Percentiles rank a stretch among this genome's conserved stretches.
These are phyloP conservation scores for Spilogale gracilis DNA, from an alignment of 2,113 vertebrate genomes.

Conservation along the genomic window DNA sequence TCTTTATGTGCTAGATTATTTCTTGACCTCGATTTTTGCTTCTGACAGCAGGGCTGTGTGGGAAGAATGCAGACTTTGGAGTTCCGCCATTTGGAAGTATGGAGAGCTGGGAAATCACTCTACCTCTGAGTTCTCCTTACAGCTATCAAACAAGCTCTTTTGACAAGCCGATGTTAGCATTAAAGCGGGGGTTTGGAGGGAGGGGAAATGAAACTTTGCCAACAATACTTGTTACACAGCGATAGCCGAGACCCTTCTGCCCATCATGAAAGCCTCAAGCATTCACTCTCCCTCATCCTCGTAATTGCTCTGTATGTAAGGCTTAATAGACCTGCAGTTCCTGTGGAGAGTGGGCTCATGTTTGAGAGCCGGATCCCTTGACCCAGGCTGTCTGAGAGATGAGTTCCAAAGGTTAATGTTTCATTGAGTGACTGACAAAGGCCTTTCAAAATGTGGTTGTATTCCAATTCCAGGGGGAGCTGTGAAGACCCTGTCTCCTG, in stretches of 20 bases:
- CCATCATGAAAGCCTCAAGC: constrained; percentile 62
- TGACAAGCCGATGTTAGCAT: neutral
- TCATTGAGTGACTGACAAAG: constrained; percentile 47
- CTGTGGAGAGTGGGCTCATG: constrained; percentile 46
- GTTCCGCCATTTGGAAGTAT: neutral
- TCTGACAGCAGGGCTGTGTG: neutral
- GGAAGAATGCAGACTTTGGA: constrained; percentile 23
- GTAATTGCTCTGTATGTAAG: constrained; percentile 40
- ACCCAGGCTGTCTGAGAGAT: constrained; percentile 53
- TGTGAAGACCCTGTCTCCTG: neutral
- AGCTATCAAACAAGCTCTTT: constrained; percentile 66
- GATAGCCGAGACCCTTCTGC: neutral
- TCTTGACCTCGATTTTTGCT: constrained; percentile 65
- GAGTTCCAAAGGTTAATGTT: constrained; percentile 65
- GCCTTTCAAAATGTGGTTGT: constrained; percentile 49
- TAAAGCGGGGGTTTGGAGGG: constrained; percentile 57
- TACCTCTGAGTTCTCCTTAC: neutral
- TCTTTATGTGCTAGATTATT: constrained; percentile 37
- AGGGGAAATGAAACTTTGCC: constrained; percentile 44
- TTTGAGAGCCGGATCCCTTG: constrained; percentile 40
- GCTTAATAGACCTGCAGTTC: constrained; percentile 55
- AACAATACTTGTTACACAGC: constrained; percentile 66
- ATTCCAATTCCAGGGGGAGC: neutral
- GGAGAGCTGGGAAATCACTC: constrained; percentile 43
- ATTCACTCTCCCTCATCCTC: neutral